Evolutionary conservation across 1,140 invertebrate species (phyloP).

Genomic region (Hylyphantes graminicola): DNA sequence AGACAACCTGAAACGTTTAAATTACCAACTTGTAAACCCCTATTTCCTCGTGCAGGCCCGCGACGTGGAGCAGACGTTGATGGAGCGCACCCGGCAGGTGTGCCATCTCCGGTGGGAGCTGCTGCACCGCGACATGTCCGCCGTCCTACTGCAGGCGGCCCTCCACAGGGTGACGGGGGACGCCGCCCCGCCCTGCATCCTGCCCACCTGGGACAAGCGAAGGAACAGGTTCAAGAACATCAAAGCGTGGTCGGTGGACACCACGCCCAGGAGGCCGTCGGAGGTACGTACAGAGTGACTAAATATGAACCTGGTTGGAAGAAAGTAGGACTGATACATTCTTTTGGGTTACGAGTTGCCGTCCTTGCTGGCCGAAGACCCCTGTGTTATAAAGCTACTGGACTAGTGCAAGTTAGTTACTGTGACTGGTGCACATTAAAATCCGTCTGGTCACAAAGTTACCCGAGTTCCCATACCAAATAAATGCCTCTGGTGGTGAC

Average conservation of each 20-base stretch:
- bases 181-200: conserved; percentile 28
- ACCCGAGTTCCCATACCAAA: too few relatives aligned
- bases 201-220: conserved; percentile 52
- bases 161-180: conserved; percentile 45
- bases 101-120: conserved; percentile 62
- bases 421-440: too few relatives aligned
- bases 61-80: conserved; percentile 65
- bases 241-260: conserved; percentile 58
- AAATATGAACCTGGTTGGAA: not conserved
- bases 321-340: too few relatives aligned
- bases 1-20: too few relatives aligned
- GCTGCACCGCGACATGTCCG: conserved; percentile 58
- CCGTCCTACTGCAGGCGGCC: conserved; percentile 42
- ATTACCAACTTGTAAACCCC: too few relatives aligned
- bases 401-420: too few relatives aligned
- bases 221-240: conserved; percentile 50
- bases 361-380: too few relatives aligned
- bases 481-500: too few relatives aligned
- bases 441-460: too few relatives aligned
- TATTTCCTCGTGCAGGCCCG: conserved; percentile 65
- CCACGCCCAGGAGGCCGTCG: conserved; percentile 41
- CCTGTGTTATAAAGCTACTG: too few relatives aligned
- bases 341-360: too few relatives aligned
- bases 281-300: not conserved
- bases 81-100: conserved; percentile 64